Evolutionary conservation across 2,888 invertebrate species (phyloP), one percentile per base, ranked within the genome.

Genomic region (Cactoblastis cactorum): DNA sequence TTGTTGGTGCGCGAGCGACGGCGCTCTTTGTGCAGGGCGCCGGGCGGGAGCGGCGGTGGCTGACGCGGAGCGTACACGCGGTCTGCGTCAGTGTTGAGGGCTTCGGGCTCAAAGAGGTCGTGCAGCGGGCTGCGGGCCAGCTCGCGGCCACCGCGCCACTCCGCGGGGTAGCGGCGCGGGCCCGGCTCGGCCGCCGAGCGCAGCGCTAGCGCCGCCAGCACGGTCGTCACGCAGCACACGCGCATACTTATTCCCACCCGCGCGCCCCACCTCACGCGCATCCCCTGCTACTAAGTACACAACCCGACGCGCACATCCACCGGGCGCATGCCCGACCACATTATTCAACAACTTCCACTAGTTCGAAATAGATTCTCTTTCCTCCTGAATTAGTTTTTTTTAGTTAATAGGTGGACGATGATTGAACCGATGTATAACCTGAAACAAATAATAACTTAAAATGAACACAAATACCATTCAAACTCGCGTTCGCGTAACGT

Each of bases 271-370:
- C 81, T 74, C 80, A 75, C 71, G 64, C 71, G 69, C 84, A 82
- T 81, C 65, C 55, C 74, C 80, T 66, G 61, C 69, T 77, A 85
- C 84, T 86, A 86, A 83, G 83, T 83, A 74, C 78, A 82, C 77
- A 69, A 69, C 62, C 74, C 74, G 62, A 68, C 74, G 63, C 69
- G 69, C 64, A 71, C 78, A 68, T 75, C 69, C 76, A 62, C 67
- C 70, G 83, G 84, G 80, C 80, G 69, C 79, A 67, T 74, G 80
- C 83, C 83, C 80, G 74, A 75, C 84, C 83, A 77, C 87, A 88
- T 87, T 83, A 84, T 87, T 80, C 61, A 58, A 69, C 57, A 69
- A 67, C 61, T 60, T 57, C 58, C 57, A 60, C 53, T 65, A 56
- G 58, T 52, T 58, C 53, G 34, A 55, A 59, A 56, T 51, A 47